These are phyloP conservation scores for Dipodomys merriami DNA, from an alignment of 2,113 vertebrate genomes.

Conservation along the genomic window DNA sequence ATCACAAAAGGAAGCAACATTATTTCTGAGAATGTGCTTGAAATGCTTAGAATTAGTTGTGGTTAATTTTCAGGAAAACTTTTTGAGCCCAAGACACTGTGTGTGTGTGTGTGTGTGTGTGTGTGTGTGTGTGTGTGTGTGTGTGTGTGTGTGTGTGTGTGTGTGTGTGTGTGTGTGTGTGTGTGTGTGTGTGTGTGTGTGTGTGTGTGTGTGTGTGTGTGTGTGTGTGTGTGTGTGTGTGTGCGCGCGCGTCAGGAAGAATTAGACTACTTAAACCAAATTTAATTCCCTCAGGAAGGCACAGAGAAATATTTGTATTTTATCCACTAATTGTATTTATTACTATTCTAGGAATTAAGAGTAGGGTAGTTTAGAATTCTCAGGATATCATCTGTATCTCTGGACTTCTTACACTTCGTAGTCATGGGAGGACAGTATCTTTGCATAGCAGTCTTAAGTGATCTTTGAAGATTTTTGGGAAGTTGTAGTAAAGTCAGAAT, in stretches of 20 bases:
- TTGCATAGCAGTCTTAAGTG: not conserved
- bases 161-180: not conserved
- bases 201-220: not conserved
- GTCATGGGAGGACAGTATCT: conserved; percentile 23
- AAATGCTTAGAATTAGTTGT: conserved; percentile 13
- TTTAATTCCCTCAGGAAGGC: conserved; percentile 5
- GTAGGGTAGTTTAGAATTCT: not conserved
- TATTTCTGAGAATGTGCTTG: not conserved
- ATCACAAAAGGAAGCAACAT: not conserved
- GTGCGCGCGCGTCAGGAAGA: not conserved
- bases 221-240: not conserved
- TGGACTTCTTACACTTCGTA: not conserved
- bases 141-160: not conserved
- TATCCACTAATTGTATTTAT: not conserved
- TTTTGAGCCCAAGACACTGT: not conserved
- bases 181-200: not conserved
- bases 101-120: not conserved
- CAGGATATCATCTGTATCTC: not conserved
- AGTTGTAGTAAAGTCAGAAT: not conserved
- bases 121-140: not conserved
- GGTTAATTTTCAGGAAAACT: conserved; percentile 44
- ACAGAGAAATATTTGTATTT: not conserved
- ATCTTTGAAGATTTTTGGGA: not conserved
- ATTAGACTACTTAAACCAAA: not conserved
- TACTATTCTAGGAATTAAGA: not conserved